Evolutionary conservation across 1,140 invertebrate genomes (phyloP).

Genomic region (Tetramorium simillimum): DNA sequence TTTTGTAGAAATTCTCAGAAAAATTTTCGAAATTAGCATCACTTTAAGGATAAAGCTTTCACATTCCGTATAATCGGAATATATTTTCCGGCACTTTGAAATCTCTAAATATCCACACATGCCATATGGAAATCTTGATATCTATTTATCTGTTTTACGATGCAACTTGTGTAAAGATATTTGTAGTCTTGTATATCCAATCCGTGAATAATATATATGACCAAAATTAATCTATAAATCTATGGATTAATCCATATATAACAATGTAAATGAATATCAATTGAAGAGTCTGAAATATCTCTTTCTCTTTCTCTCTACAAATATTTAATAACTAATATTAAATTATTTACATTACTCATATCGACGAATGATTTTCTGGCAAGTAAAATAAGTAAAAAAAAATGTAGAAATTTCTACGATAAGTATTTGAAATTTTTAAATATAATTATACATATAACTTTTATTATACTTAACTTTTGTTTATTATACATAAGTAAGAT

Average conservation of each 20-base stretch:
- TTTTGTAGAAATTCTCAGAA: neutral
- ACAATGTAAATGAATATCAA: constrained; percentile 5
- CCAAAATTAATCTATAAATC: constrained; percentile 53
- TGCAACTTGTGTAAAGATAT: constrained; percentile 44
- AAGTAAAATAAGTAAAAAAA: neutral
- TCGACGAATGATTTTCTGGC: neutral
- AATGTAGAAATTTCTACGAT: neutral
- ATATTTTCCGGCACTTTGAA: constrained; percentile 50
- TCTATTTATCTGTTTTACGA: constrained; percentile 47
- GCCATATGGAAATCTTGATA: constrained; percentile 25
- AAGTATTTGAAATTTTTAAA: neutral
- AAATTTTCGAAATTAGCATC: neutral
- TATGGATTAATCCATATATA: constrained; percentile 17
- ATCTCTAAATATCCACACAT: constrained; percentile 8
- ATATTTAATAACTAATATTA: constrained; percentile 22
- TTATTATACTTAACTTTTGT: neutral
- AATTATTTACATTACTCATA: constrained; percentile 26
- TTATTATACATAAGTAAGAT: neutral
- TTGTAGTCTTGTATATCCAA: constrained; percentile 45
- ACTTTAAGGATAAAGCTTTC: constrained; percentile 23
- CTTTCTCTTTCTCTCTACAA: neutral
- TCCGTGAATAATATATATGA: constrained; percentile 57
- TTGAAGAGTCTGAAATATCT: constrained; percentile 1
- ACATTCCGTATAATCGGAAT: constrained; percentile 39
- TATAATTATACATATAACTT: neutral